Conservation (phyloP, 2,113 vertebrate genomes). For the Turdus rufiventris region DNA sequence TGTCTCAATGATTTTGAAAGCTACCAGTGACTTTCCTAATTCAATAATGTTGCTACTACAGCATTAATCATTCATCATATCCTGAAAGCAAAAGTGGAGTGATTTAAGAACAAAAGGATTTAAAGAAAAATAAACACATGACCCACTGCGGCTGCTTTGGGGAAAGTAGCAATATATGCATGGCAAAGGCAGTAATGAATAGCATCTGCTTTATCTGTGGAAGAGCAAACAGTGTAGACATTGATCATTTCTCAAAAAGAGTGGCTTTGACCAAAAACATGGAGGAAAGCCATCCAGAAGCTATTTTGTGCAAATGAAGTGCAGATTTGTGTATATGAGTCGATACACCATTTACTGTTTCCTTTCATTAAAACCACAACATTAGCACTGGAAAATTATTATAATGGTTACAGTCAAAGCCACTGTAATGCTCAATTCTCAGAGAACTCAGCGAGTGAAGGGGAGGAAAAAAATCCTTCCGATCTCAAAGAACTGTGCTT, state of each 20-base stretch:
- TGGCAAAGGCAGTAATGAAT: constrained; percentile 79
- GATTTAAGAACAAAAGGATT: constrained; percentile 62
- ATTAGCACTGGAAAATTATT: constrained; percentile 77
- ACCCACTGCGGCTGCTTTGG: constrained; percentile 55
- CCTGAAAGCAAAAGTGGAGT: constrained; percentile 51
- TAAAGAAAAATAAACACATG: constrained; percentile 62
- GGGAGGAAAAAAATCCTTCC: neutral
- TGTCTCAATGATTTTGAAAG: constrained; percentile 44
- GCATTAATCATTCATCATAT: constrained; percentile 58
- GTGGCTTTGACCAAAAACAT: constrained; percentile 69
- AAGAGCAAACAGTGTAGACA: constrained; percentile 74
- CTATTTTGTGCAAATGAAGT: constrained; percentile 84
- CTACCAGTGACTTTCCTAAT: constrained; percentile 41
- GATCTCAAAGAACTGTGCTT: neutral
- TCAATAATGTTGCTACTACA: constrained; percentile 26
- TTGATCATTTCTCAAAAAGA: constrained; percentile 80
- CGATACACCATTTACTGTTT: constrained; percentile 76
- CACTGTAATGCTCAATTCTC: constrained; percentile 75
- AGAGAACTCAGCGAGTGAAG: neutral
- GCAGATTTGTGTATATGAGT: constrained; percentile 76
- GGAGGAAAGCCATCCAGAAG: constrained; percentile 73
- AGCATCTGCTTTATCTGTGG: constrained; percentile 82
- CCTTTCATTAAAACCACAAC: constrained; percentile 81
- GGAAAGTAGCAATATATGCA: constrained; percentile 63
- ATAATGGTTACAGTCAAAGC: constrained; percentile 84